A percentile compares a stretch with the other conserved stretches of the same genome.
These are phyloP conservation scores for Agrotis puta DNA, from an alignment of 2,888 invertebrate species.

Conservation along the genomic window DNA sequence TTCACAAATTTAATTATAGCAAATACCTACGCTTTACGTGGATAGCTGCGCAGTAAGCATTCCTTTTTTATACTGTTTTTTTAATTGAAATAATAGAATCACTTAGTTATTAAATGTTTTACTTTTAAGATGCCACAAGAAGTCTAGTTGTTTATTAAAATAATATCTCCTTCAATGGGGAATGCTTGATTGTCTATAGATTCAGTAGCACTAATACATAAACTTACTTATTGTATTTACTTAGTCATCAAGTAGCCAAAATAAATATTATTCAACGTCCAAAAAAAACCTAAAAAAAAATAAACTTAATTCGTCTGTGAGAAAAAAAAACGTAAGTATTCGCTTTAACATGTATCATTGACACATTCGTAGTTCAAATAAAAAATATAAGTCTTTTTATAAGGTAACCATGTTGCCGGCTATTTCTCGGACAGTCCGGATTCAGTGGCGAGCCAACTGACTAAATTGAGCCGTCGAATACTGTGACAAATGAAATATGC, in stretches of 20 bases:
- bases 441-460: conserved; percentile 21
- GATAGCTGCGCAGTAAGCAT: conserved; percentile 5
- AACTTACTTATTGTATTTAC: not conserved
- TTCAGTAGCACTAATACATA: not conserved
- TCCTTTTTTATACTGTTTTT: not conserved
- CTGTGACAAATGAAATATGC: not conserved
- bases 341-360: conserved; percentile 1
- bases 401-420: conserved; percentile 49
- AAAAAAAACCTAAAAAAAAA: not conserved
- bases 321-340: conserved; percentile 19
- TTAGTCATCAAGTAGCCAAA: not conserved
- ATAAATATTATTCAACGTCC: not conserved
- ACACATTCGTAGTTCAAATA: conserved; percentile 38
- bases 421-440: conserved; percentile 50
- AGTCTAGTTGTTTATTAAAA: not conserved
- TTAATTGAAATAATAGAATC: not conserved
- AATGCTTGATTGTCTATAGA: not conserved
- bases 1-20: not conserved
- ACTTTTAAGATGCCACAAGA: not conserved
- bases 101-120: not conserved
- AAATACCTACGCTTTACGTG: not conserved
- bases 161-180: not conserved
- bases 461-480: conserved; percentile 11
- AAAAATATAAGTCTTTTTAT: conserved; percentile 25
- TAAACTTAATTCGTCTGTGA: not conserved